Evolutionary conservation across 2,888 invertebrate species (phyloP).

Genomic region (Patella caerulea): DNA sequence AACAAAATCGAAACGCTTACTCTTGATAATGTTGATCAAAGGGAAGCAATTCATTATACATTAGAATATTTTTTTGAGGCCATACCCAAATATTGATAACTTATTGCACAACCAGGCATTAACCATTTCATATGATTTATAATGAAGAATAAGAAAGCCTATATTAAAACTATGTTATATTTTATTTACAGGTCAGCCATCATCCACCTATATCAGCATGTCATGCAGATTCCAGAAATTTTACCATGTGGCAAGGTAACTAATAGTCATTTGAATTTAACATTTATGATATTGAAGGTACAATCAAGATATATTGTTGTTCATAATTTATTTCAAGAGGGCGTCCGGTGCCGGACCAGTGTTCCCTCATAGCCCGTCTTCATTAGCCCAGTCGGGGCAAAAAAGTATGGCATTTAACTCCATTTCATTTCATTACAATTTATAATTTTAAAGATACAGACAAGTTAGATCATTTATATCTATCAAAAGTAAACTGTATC

Average conservation of each 20-base stretch:
- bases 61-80: background rate
- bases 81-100: background rate
- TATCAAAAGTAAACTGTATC: no score
- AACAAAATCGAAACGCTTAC: no score
- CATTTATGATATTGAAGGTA: no score
- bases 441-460: no score
- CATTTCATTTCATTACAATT: no score
- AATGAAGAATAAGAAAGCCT: no score
- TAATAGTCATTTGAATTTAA: background rate
- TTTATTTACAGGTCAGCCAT: conserved; percentile 79
- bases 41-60: background rate
- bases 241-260: conserved; percentile 82
- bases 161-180: background rate
- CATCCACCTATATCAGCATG: conserved; percentile 88
- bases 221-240: conserved; percentile 83
- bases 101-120: background rate
- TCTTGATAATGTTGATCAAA: background rate
- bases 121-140: no score
- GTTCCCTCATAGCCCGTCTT: background rate
- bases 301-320: no score
- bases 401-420: background rate
- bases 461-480: no score
- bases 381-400: background rate
- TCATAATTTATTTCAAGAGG: no score
- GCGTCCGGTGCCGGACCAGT: no score